A percentile compares a stretch with the other conserved stretches of the same genome.
Evolutionary conservation across 2,797 vertebrate species (phyloP).

Genomic region (Phylloscopus collybita): DNA sequence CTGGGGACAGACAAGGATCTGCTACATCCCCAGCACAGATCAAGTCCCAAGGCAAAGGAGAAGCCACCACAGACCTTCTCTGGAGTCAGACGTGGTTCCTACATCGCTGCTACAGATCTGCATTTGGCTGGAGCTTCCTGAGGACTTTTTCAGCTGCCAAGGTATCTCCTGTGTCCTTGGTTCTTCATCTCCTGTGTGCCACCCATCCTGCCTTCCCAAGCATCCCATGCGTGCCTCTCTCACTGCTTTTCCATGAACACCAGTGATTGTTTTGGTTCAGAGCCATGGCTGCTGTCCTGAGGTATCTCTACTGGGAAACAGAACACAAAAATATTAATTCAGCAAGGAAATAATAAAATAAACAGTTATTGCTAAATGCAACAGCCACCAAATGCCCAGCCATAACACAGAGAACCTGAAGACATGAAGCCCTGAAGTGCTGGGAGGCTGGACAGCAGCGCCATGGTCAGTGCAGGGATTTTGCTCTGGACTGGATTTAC

Average conservation of each 20-base stretch:
- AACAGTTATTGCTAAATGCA: not conserved
- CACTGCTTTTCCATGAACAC: not conserved
- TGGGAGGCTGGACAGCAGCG: not conserved
- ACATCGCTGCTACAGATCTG: not conserved
- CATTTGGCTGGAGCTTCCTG: not conserved
- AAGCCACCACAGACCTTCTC: not conserved
- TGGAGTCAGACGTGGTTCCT: not conserved
- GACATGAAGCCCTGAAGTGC: not conserved
- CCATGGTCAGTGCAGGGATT: not conserved
- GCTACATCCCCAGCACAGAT: not conserved
- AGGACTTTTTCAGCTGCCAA: not conserved
- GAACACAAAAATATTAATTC: not conserved
- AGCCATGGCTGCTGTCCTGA: not conserved
- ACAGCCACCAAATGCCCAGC: not conserved
- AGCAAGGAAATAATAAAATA: not conserved
- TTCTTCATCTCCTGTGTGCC: not conserved
- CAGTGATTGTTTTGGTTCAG: not conserved
- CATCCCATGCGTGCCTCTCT: fast-evolving
- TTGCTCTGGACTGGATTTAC: not conserved
- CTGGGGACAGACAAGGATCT: not conserved
- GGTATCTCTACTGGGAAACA: not conserved
- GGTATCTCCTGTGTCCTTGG: fast-evolving
- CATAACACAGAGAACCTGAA: not conserved
- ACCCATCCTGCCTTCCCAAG: not conserved
- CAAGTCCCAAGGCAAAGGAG: not conserved